Evolutionary conservation across 2,797 vertebrate genomes (phyloP), one percentile per base, ranked within the genome.

Genomic region (Megalops cyprinoides): DNA sequence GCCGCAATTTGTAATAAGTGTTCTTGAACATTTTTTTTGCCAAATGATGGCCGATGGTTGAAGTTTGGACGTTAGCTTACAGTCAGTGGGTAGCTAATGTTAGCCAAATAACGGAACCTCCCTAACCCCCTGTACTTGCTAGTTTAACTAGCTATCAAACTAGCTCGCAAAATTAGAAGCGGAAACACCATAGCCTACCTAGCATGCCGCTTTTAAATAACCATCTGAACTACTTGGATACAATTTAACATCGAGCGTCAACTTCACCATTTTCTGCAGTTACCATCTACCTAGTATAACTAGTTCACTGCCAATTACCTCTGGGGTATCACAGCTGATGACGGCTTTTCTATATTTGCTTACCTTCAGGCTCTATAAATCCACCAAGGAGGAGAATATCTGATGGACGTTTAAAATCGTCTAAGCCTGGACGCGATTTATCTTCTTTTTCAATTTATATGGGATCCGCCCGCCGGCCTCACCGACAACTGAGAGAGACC

Each of bases 391-490:
- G 85, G 86, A 92, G 87, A 87, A 39, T 86, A 80, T 84, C 79
- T 65, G 87, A 89, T 71, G 85, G 10, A 67, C 1, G 78, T 84
- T 85, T 74, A 74, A 90, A 88, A 87, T 80, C 84, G 84, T 83
- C 89, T 87, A 83, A 89, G 87, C 87, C 89, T 90, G 87, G 20
- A 90, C 89, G 93, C 91, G 92, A 87, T 92, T 92, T 82, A 90
- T 89, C 88, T 89, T 90, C 76, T 91, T 58, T 90, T 91, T 90
- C 44, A 28, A 20, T 74, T 85, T 82, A 67, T 87, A 86, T 92
- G 89, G 91, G 94, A 94, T 94, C 93, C 94, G 93, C 94, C 94
- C 93, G 93, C 93, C 94, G 93, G 94, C 92, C 94, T 94, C 93
- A 93, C 94, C 94, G 94, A 94, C 94, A 94, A 94, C 93, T 95